phyloP scores from a whole-genome alignment of 2,113 vertebrate genomes.

The Corythornis cristatus region DNA sequence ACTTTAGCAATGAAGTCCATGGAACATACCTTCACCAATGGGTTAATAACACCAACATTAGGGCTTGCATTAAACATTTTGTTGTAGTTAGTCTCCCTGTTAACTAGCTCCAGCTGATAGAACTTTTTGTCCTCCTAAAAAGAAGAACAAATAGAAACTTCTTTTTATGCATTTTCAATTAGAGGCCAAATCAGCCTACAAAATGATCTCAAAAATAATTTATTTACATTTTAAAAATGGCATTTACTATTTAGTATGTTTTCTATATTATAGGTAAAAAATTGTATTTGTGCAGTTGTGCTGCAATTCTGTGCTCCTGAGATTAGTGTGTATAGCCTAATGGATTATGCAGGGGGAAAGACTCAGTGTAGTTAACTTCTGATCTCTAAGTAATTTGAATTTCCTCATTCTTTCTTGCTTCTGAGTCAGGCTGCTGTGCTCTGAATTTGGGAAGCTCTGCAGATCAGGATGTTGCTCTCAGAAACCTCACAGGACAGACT shows the following conservation, averaged over 20 bases:
- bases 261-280: not conserved
- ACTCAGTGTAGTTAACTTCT: not conserved
- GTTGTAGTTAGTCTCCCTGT: constrained; percentile 99
- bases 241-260: constrained; percentile 15
- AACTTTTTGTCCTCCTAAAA: constrained; percentile 98
- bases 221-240: not conserved
- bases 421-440: not conserved
- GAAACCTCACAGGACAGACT: not conserved
- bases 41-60: constrained; percentile 98
- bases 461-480: not conserved
- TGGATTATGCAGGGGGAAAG: not conserved
- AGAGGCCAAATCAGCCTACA: constrained; percentile 23
- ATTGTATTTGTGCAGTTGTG: not conserved
- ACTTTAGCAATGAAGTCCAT: constrained; percentile 64
- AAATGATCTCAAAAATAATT: not conserved
- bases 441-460: not conserved
- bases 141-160: constrained; percentile 75
- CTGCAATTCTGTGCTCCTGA: not conserved
- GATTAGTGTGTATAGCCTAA: not conserved
- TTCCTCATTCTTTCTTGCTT: not conserved
- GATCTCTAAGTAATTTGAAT: not conserved
- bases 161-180: constrained; percentile 70
- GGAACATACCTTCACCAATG: constrained; percentile 93
- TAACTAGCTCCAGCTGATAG: constrained; percentile 98
- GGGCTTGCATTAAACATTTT: constrained; percentile 98